phyloP scores from a whole-genome alignment of 2,888 invertebrate species.

The Nudaria mundana region DNA sequence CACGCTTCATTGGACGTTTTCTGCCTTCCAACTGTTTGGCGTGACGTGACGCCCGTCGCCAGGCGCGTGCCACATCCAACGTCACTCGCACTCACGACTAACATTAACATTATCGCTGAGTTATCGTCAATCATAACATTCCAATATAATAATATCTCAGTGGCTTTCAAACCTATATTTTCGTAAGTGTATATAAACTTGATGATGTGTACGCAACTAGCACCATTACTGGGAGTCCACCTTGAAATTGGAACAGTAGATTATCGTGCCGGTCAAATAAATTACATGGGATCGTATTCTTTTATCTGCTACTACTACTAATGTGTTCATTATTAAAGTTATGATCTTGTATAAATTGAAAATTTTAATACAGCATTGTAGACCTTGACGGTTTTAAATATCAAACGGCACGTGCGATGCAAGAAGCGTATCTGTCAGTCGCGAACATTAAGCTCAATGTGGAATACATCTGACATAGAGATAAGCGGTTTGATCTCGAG shows the following conservation, averaged over 20 bases:
- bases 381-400: slow-evolving; percentile 44
- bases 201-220: too few relatives aligned
- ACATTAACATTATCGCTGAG: slow-evolving; percentile 49
- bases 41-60: slow-evolving; percentile 51
- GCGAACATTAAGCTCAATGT: slow-evolving; percentile 48
- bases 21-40: slow-evolving; percentile 40
- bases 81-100: slow-evolving; percentile 55
- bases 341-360: too few relatives aligned
- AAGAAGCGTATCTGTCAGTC: slow-evolving; percentile 45
- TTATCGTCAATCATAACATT: too few relatives aligned
- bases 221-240: too few relatives aligned
- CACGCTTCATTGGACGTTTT: slow-evolving; percentile 54
- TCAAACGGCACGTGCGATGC: slow-evolving; percentile 53
- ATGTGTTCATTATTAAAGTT: too few relatives aligned
- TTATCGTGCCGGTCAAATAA: too few relatives aligned
- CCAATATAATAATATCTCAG: too few relatives aligned
- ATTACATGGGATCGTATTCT: too few relatives aligned
- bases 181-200: too few relatives aligned
- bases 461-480: slow-evolving; percentile 63
- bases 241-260: too few relatives aligned
- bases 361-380: slow-evolving; percentile 1
- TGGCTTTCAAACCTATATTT: slow-evolving; percentile 44
- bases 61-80: slow-evolving; percentile 55
- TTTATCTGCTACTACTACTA: too few relatives aligned
- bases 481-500: slow-evolving; percentile 69